phyloP scores from a whole-genome alignment of 2,797 vertebrate species.

The Sebastiscus tertius region DNA sequence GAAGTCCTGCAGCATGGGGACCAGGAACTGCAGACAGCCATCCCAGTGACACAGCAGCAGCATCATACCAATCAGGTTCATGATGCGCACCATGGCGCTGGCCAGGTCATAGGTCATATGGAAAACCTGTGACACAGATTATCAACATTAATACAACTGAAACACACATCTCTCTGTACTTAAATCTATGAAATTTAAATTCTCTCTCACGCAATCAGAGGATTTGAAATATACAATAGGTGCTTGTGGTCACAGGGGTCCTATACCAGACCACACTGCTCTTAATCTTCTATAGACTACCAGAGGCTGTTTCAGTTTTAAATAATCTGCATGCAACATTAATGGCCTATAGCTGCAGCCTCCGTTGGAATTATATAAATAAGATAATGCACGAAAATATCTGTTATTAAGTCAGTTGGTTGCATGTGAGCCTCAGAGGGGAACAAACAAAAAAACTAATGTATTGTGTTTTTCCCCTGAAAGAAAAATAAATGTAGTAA shows the following conservation, averaged over 20 bases:
- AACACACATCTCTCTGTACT: constrained; percentile 10
- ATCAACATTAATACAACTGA: constrained; percentile 48
- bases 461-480: neutral
- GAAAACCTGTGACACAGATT: constrained; percentile 88
- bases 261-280: constrained; percentile 55
- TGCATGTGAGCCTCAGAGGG: constrained; percentile 1
- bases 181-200: constrained; percentile 28
- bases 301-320: constrained; percentile 55
- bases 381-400: constrained; percentile 43
- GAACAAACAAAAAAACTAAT: constrained; percentile 8
- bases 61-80: constrained; percentile 99
- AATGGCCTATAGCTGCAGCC: constrained; percentile 46
- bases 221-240: constrained; percentile 60
- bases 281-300: constrained; percentile 70
- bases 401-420: constrained; percentile 24
- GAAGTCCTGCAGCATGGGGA: constrained; percentile 99
- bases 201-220: constrained; percentile 50
- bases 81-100: constrained; percentile 95
- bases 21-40: constrained; percentile 97
- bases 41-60: constrained; percentile 98
- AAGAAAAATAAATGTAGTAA: neutral
- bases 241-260: constrained; percentile 35
- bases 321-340: constrained; percentile 65
- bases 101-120: constrained; percentile 99
- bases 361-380: constrained; percentile 46